Base-by-base conservation (phyloP, 2,113 vertebrate species). In the Grammomys dolichurus region DNA sequence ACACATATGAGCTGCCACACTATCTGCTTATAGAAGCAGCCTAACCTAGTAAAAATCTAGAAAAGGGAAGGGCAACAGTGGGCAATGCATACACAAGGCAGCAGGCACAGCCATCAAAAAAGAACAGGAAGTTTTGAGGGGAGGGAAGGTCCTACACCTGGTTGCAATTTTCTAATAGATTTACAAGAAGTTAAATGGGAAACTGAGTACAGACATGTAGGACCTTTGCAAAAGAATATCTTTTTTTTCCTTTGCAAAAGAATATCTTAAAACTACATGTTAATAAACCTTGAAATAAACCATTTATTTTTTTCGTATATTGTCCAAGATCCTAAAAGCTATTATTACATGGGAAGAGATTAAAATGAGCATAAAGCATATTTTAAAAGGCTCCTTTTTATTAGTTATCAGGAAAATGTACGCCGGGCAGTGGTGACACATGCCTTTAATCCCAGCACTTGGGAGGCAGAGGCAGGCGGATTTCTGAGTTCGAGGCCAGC, bases 131-230 rank as follows among this genome's bases (percentile, higher is more conserved):
- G 33, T 8, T 81, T 12, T 2, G 24, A 3, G 2, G 12, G 20
- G 16, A 58, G 4, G 10, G 33, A 67, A 16, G 2, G 10, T 0
- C 33, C 70, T 33, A 0, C 1, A 4, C 28, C 17, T 3, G 36
- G 12, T 0, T 31, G n/a, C 1, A 3, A 1, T 67, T 48, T 86
- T 33, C 4, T 3, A 9, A 2, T n/a, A 26, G 28, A 40, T 78
- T 7, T 20, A 73, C 19, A 67, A 76, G 40, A 70, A 58, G 67
- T 11, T 1, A 22, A 80, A 5, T 84, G n/a, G 51, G 73, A 48
- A 46, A 22, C 58, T 3, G 7, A n/a, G 60, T n/a, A 58, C 43
- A 88, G n/a, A 36, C 3, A 73, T 31, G 48, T 46, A 72, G n/a
- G 73, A 26, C 24, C 58, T 54, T 58, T 31, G 16, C 0, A 4